These are phyloP conservation scores for Bedellia somnulentella DNA, from an alignment of 2,888 invertebrate species.

Conservation along the genomic window DNA sequence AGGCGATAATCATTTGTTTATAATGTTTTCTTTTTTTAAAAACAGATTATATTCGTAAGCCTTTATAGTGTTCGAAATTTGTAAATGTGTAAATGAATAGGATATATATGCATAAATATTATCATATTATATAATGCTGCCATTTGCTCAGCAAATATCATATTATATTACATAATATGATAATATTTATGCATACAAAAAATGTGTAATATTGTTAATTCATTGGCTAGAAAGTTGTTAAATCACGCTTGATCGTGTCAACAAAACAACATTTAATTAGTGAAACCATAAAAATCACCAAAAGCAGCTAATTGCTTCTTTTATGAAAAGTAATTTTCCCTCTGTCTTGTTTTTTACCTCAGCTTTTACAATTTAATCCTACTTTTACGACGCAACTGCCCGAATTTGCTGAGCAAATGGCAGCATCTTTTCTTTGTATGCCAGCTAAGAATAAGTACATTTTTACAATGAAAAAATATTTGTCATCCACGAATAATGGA, in stretches of 20 bases:
- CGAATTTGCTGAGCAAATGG: conserved; percentile 20
- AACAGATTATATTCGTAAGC: too few species aligned
- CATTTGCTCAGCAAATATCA: too few species aligned
- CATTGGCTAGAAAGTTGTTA: background rate
- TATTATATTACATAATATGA: background rate
- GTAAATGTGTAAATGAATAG: too few species aligned
- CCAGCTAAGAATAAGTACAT: background rate
- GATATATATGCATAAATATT: too few species aligned
- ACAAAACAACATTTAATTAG: background rate
- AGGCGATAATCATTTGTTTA: too few species aligned
- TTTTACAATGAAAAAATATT: background rate
- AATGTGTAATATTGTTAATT: background rate
- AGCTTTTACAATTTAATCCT: conserved; percentile 23
- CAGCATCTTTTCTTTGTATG: conserved; percentile 5
- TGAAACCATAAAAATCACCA: conserved; percentile 5
- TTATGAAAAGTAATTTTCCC: conserved; percentile 1
- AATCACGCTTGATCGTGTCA: background rate
- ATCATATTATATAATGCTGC: too few species aligned
- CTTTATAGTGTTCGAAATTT: too few species aligned
- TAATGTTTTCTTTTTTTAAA: too few species aligned
- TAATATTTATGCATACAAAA: background rate
- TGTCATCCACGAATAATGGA: background rate
- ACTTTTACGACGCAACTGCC: conserved; percentile 17
- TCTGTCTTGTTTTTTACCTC: conserved; percentile 19
- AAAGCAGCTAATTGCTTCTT: conserved; percentile 1